Evolutionary conservation across 2,888 invertebrate species (phyloP), one percentile per base, ranked within the genome.

Genomic region (Mesoligia furuncula): DNA sequence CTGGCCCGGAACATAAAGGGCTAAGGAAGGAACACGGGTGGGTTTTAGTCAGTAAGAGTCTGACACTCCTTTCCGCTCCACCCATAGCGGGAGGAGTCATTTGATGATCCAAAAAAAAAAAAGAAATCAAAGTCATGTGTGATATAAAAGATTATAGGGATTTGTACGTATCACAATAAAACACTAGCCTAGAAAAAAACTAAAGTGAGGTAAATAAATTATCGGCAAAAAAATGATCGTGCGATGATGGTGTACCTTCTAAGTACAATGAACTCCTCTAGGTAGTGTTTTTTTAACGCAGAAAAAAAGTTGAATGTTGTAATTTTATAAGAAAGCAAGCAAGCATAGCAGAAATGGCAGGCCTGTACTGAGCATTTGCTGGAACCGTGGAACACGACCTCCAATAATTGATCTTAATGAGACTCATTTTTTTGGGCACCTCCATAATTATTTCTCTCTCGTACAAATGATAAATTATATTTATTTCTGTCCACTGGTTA

Each of bases 281-380:
- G 57, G 48, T 74, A 54, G 31, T 31, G 39, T 31, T 73, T 79
- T 68, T 74, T 68, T 51, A 36, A 48, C 64, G 3, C n/a, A 76
- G 42, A 75, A 81, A 77, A 77, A 81, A 82, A 82, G 42, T 62
- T 48, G 45, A 15, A 75, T 64, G 76, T 51, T 67, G 15, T 82
- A 76, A 82, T 79, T 82, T 79, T 68, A 64, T 68, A 79, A 57
- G 82, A 67, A 67, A 82, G 75, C 64, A 80, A 31, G 83, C 83
- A 80, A 80, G 57, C 83, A 68, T 82, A 59, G 66, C 81, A 67
- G 20, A 75, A 66, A 45, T 67, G 62, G 24, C 48, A 51, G 67
- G 77, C n/a, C 64, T 79, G 54, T 80, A 31, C 31, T 51, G 57
- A 42, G 73, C 65, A 36, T 20, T 51, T n/a, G 57, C 31, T 73